A percentile compares a stretch with the other conserved stretches of the same genome.
Evolutionary conservation across 2,113 vertebrate species (phyloP).

Genomic region (Trinectes maculatus): DNA sequence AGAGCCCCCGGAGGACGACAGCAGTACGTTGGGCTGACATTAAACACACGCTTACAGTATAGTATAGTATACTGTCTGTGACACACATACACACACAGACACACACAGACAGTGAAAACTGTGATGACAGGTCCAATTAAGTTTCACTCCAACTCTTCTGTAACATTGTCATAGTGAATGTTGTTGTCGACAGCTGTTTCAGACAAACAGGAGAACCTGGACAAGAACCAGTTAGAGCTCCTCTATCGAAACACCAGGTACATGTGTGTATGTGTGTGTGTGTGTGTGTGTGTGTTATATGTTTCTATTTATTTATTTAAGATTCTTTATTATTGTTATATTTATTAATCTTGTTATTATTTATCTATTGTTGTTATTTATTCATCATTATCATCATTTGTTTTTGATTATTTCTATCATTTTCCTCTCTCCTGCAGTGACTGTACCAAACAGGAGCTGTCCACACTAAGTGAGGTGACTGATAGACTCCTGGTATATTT

Average conservation of each 20-base stretch:
- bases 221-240: constrained; percentile 79
- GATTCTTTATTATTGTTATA: no score
- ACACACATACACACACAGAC: not conserved
- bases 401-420: not conserved
- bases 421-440: constrained; percentile 70
- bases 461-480: constrained; percentile 87
- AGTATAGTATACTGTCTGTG: no score
- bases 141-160: not conserved
- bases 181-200: constrained; percentile 49
- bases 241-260: constrained; percentile 74
- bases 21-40: constrained; percentile 33
- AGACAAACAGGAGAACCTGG: constrained; percentile 76
- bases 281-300: constrained; percentile 1
- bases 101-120: not conserved
- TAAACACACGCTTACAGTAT: not conserved
- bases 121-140: not conserved
- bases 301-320: not conserved
- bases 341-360: no score
- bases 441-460: constrained; percentile 79
- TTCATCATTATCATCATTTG: not conserved
- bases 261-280: not conserved
- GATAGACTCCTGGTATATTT: no score
- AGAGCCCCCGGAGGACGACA: constrained; percentile 64
- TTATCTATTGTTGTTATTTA: no score
- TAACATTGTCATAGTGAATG: not conserved